Conservation (phyloP, 2,888 invertebrate species). For the Lydus trimaculatus region DNA sequence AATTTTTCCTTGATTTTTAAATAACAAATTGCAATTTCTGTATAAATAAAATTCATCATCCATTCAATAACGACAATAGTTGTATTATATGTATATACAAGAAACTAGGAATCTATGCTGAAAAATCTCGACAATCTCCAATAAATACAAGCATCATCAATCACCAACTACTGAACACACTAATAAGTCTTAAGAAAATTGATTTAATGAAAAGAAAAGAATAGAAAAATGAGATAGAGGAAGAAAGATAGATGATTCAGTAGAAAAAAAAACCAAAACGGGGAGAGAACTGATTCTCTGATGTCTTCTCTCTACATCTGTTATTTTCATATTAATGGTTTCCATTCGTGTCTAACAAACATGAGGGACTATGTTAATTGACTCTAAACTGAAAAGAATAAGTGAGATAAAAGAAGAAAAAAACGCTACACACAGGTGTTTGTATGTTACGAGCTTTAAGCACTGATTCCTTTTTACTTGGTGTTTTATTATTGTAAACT, state of each 20-base stretch:
- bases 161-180: slow-evolving; percentile 23
- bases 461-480: not conserved
- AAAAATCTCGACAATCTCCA: not conserved
- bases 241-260: not conserved
- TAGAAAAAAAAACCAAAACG: not conserved
- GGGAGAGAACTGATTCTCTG: not conserved
- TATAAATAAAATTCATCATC: not conserved
- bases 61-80: not conserved
- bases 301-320: slow-evolving; percentile 14
- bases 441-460: not conserved
- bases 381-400: not conserved
- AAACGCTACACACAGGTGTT: not conserved
- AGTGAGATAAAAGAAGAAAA: not conserved
- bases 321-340: slow-evolving; percentile 25
- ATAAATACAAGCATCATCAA: slow-evolving; percentile 26
- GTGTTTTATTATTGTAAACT: not conserved
- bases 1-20: not conserved
- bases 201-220: slow-evolving; percentile 28
- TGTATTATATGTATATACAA: not conserved
- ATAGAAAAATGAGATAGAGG: not conserved
- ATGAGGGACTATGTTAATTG: not conserved
- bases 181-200: slow-evolving; percentile 35
- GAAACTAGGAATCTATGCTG: not conserved
- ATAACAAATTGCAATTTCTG: not conserved
- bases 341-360: not conserved